phyloP scores from a whole-genome alignment of 2,888 invertebrate genomes.

The Podabrus alpinus region DNA sequence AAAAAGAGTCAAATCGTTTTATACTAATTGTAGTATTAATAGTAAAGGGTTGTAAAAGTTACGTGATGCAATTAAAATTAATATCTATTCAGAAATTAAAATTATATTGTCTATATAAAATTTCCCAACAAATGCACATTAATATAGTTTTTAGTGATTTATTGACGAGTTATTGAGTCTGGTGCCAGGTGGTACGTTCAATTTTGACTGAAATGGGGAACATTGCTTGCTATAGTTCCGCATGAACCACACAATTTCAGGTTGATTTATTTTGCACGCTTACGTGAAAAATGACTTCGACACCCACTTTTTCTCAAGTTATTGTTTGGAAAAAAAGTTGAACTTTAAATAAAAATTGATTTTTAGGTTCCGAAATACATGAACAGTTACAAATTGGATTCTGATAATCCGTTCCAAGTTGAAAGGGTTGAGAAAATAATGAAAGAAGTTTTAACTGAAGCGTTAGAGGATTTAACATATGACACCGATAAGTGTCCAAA shows the following conservation, averaged over 20 bases:
- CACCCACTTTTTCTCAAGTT: neutral
- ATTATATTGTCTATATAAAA: neutral
- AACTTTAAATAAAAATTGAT: neutral
- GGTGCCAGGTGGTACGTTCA: constrained; percentile 12
- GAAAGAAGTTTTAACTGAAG: constrained; percentile 61
- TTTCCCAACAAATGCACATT: neutral
- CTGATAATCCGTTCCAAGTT: constrained; percentile 65
- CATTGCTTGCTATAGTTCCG: constrained; percentile 10
- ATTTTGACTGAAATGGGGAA: constrained; percentile 3
- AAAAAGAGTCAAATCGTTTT: neutral
- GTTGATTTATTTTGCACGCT: neutral
- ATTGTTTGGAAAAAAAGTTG: neutral
- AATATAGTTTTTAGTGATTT: constrained; percentile 4
- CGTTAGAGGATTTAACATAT: constrained; percentile 63
- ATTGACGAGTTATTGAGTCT: constrained; percentile 10
- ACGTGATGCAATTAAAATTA: neutral
- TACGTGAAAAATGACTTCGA: neutral
- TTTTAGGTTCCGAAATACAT: constrained; percentile 57
- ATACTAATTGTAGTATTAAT: no score
- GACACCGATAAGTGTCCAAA: constrained; percentile 63
- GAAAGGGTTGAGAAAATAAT: constrained; percentile 66
- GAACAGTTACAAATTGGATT: constrained; percentile 69
- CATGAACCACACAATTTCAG: neutral
- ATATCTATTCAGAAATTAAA: neutral
- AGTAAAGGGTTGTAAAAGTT: no score